Conservation (phyloP, 2,888 invertebrate species). For the Synergus laeviventris region DNA sequence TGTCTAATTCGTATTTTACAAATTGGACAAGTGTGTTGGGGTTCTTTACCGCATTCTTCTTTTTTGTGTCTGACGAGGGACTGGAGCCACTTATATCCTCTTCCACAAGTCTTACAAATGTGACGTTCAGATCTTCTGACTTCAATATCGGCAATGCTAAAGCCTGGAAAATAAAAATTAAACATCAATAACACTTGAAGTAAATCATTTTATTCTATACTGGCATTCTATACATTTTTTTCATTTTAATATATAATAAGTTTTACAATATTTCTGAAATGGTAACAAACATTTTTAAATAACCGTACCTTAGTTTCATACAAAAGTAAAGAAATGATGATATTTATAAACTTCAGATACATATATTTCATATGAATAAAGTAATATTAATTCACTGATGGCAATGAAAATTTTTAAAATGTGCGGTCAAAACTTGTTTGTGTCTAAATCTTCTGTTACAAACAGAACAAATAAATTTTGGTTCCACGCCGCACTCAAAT, state of each 20-base stretch:
- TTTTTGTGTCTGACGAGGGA: slow-evolving; percentile 82
- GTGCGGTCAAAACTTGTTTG: slow-evolving; percentile 69
- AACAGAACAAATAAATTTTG: slow-evolving; percentile 80
- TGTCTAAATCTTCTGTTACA: slow-evolving; percentile 86
- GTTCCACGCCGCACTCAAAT: slow-evolving; percentile 67
- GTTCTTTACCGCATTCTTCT: slow-evolving; percentile 76
- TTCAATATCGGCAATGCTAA: slow-evolving; percentile 58
- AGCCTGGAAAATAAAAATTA: slow-evolving; percentile 46
- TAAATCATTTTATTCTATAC: not conserved
- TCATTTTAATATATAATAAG: not conserved
- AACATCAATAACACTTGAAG: not conserved
- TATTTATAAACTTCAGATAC: not conserved
- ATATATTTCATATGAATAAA: not conserved
- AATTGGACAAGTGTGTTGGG: slow-evolving; percentile 73
- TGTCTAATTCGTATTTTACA: slow-evolving; percentile 74
- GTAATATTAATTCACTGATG: not conserved
- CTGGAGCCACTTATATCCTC: slow-evolving; percentile 86
- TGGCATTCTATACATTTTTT: not conserved
- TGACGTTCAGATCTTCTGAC: slow-evolving; percentile 70
- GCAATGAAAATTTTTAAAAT: slow-evolving; percentile 1
- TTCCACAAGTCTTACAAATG: slow-evolving; percentile 80
- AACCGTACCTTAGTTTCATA: not conserved
- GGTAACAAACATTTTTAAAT: not conserved
- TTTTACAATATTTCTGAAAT: not conserved
- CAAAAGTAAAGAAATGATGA: not conserved